Conservation (phyloP, 92 coral and sea anemone genomes). For the Palythoa caribaeorum region DNA sequence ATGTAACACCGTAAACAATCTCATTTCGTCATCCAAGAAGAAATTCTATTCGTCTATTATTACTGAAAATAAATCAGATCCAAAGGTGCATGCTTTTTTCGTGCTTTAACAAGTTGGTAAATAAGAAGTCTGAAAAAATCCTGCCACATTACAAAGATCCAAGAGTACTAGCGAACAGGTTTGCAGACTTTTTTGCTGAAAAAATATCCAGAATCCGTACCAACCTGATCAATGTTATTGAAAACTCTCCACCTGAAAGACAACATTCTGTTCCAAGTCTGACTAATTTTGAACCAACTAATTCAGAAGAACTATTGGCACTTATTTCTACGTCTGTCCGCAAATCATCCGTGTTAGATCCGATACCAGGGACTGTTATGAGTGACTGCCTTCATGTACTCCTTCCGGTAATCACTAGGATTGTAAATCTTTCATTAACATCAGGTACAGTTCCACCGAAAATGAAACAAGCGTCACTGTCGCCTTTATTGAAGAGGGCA, state of each 20-base stretch:
- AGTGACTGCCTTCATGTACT: slow-evolving; percentile 30
- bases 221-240: slow-evolving; percentile 32
- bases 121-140: slow-evolving; percentile 31
- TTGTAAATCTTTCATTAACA: too few relatives aligned
- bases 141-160: slow-evolving; percentile 54
- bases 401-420: slow-evolving; percentile 32
- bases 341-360: slow-evolving; percentile 18
- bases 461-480: too few relatives aligned
- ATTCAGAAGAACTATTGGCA: neutral
- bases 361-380: slow-evolving; percentile 35
- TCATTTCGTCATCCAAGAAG: slow-evolving; percentile 6
- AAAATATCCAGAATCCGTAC: slow-evolving; percentile 54
- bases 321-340: slow-evolving; percentile 16
- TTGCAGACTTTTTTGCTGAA: slow-evolving; percentile 63
- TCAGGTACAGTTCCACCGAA: slow-evolving; percentile 35
- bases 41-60: slow-evolving; percentile 57
- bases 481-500: slow-evolving; percentile 6
- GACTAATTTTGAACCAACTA: neutral
- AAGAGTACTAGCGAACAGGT: slow-evolving; percentile 59
- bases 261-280: slow-evolving; percentile 16
- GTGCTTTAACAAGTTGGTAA: too few relatives aligned
- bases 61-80: slow-evolving; percentile 48
- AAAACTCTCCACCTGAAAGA: slow-evolving; percentile 28
- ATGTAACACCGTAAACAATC: slow-evolving; percentile 23
- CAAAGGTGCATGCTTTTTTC: slow-evolving; percentile 34